Evolutionary conservation across 2,797 vertebrate species (phyloP).

Genomic region (Spea hammondii): DNA sequence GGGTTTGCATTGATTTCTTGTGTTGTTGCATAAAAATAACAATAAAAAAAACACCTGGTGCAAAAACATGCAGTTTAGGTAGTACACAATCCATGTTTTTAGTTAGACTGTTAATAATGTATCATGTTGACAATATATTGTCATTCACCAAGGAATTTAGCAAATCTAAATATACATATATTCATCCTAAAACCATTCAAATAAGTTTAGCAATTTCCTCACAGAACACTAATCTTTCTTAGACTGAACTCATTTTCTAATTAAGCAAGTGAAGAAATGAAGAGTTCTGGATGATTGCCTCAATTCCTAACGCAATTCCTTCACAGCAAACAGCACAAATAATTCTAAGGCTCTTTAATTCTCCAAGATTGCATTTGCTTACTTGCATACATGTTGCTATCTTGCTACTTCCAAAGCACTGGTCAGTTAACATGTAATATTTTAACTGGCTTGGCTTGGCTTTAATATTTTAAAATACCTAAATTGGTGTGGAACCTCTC

Average conservation of each 20-base stretch:
- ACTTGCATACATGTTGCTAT: constrained; percentile 51
- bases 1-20: too few species aligned
- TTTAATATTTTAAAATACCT: too few species aligned
- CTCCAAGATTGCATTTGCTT: constrained; percentile 50
- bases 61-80: too few species aligned
- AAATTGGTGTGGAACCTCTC: too few species aligned
- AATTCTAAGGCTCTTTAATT: constrained; percentile 54
- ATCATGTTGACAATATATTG: constrained; percentile 13
- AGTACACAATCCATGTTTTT: too few species aligned
- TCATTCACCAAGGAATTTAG: constrained; percentile 19
- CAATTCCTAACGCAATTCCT: constrained; percentile 50
- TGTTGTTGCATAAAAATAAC: too few species aligned
- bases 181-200: constrained; percentile 33
- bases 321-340: constrained; percentile 49
- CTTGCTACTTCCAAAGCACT: constrained; percentile 42
- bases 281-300: constrained; percentile 37
- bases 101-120: too few species aligned
- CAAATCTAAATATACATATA: constrained; percentile 46
- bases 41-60: too few species aligned
- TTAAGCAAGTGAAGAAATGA: constrained; percentile 33
- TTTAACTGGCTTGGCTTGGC: constrained; percentile 34
- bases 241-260: constrained; percentile 51
- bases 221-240: constrained; percentile 43
- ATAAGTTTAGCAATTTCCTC: background rate
- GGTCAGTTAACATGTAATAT: constrained; percentile 43